Conservation (phyloP, 2,888 invertebrate genomes). For the Rotaria sp. region DNA sequence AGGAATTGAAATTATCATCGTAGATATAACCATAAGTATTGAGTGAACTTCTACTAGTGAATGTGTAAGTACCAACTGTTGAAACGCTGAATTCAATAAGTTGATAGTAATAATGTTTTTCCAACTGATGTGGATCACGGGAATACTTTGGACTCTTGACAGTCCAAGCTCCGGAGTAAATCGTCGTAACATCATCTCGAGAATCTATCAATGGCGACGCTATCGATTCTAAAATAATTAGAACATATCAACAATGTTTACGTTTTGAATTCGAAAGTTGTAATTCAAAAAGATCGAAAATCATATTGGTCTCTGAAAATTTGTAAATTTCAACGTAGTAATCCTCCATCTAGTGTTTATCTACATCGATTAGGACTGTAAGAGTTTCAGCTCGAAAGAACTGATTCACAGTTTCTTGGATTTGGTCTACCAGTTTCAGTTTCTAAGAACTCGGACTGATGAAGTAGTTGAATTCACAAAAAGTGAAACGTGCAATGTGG, state of each 20-base stretch:
- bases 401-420: too few species aligned
- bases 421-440: too few species aligned
- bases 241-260: not conserved
- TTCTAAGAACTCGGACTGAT: too few species aligned
- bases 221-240: not conserved
- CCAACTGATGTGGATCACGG: not conserved
- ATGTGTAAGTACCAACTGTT: not conserved
- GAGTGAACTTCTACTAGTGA: not conserved
- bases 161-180: not conserved
- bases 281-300: not conserved
- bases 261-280: not conserved
- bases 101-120: not conserved
- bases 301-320: not conserved
- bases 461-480: too few species aligned
- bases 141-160: not conserved
- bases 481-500: too few species aligned
- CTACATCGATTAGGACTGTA: too few species aligned
- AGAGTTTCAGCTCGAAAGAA: too few species aligned
- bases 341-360: too few species aligned
- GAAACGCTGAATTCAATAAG: not conserved
- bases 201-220: not conserved
- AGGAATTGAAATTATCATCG: not conserved
- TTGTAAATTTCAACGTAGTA: too few species aligned
- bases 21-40: not conserved
- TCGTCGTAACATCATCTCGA: not conserved